Conservation (phyloP, 2,113 vertebrate species). For the Geothlypis trichas region DNA sequence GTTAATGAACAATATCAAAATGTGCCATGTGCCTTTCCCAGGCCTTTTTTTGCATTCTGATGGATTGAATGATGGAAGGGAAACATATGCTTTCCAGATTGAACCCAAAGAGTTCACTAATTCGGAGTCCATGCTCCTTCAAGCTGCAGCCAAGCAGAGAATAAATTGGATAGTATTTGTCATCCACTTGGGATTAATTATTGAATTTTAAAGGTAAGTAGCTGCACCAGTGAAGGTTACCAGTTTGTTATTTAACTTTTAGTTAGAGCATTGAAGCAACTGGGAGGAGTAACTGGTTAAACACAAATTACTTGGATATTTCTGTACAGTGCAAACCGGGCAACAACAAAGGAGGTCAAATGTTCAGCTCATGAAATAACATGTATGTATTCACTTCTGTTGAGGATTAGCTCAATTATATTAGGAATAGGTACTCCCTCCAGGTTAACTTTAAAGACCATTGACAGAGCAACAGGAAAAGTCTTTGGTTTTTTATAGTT, state of each 20-base stretch:
- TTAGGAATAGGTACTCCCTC: background rate
- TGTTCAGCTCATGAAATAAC: slow-evolving; percentile 54
- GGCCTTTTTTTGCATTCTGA: slow-evolving; percentile 59
- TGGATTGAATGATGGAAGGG: slow-evolving; percentile 74
- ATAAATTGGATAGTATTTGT: slow-evolving; percentile 72
- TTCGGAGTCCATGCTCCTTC: slow-evolving; percentile 63
- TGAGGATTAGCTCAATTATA: background rate
- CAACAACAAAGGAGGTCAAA: slow-evolving; percentile 65
- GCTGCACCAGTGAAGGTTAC: slow-evolving; percentile 69
- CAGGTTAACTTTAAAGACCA: slow-evolving; percentile 44
- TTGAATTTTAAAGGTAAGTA: slow-evolving; percentile 77
- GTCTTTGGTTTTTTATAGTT: slow-evolving; percentile 30
- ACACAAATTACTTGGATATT: slow-evolving; percentile 67
- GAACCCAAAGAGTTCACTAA: slow-evolving; percentile 60
- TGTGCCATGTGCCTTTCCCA: slow-evolving; percentile 53
- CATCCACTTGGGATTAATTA: slow-evolving; percentile 79
- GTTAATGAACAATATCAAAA: slow-evolving; percentile 71
- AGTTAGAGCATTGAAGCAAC: slow-evolving; percentile 58
- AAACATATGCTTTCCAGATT: slow-evolving; percentile 84
- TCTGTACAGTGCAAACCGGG: slow-evolving; percentile 36
- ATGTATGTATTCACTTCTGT: background rate
- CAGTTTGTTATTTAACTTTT: slow-evolving; percentile 70
- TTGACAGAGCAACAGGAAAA: slow-evolving; percentile 51
- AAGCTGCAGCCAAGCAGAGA: slow-evolving; percentile 57
- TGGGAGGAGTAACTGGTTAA: slow-evolving; percentile 15